phyloP scores from a whole-genome alignment of 2,113 vertebrate genomes.

The Vanacampus margaritifer region DNA sequence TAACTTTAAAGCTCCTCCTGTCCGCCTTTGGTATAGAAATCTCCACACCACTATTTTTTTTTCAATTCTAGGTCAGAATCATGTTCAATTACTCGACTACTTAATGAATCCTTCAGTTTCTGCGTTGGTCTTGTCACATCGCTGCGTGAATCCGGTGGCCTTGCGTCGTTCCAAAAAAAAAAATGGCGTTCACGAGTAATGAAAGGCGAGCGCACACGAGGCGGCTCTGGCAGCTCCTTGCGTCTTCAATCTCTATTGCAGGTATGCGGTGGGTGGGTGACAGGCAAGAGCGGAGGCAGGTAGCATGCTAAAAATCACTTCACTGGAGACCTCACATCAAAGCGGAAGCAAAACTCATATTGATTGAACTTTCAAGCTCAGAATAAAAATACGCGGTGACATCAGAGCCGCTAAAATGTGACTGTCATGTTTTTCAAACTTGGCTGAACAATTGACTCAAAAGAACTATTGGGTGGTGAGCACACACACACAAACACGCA shows the following conservation, averaged over 20 bases:
- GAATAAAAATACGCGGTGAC: slow-evolving; percentile 58
- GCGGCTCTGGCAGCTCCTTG: neutral
- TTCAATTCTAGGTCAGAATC: neutral
- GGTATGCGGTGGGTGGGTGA: slow-evolving; percentile 51
- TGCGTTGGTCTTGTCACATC: slow-evolving; percentile 43
- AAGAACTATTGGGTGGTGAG: slow-evolving; percentile 49
- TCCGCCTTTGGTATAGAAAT: neutral
- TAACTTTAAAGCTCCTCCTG: neutral
- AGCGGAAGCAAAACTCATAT: slow-evolving; percentile 65
- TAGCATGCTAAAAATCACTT: slow-evolving; percentile 66
- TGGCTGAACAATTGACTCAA: slow-evolving; percentile 47
- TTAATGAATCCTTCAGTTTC: slow-evolving; percentile 23
- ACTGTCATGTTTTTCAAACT: slow-evolving; percentile 72
- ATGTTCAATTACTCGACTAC: neutral
- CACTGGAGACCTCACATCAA: slow-evolving; percentile 72
- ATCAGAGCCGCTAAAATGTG: slow-evolving; percentile 70
- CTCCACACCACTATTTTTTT: too few relatives aligned
- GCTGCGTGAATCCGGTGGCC: slow-evolving; percentile 55
- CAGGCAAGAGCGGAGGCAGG: slow-evolving; percentile 67
- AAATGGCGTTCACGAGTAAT: slow-evolving; percentile 66
- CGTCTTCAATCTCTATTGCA: slow-evolving; percentile 53
- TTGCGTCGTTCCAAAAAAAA: slow-evolving; percentile 39
- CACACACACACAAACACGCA: slow-evolving; percentile 25
- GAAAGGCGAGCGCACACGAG: slow-evolving; percentile 30
- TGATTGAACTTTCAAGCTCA: slow-evolving; percentile 66